Conservation (phyloP, 1,140 invertebrate genomes). For the Penaeus chinensis region DNA sequence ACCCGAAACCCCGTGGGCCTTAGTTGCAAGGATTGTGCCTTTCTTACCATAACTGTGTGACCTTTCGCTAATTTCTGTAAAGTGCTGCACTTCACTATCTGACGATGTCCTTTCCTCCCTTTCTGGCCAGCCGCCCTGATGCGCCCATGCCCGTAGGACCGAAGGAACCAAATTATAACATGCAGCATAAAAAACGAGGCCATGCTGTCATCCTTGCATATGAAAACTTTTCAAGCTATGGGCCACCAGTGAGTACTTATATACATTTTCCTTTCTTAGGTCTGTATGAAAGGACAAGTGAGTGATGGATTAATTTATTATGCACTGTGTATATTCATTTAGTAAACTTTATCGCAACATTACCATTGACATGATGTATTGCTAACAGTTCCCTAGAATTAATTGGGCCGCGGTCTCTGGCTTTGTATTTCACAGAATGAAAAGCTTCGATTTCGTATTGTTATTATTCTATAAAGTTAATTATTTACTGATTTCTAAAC, state of each 20-base stretch:
- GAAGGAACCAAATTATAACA: neutral
- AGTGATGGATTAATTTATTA: neutral
- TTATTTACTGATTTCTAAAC: too few relatives aligned
- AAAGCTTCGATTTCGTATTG: too few relatives aligned
- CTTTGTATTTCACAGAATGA: too few relatives aligned
- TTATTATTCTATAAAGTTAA: too few relatives aligned
- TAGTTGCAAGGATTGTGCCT: too few relatives aligned
- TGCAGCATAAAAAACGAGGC: conserved; percentile 20
- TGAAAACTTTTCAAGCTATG: neutral
- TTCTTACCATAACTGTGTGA: neutral
- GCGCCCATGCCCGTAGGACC: conserved; percentile 6
- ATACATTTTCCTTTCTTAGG: neutral
- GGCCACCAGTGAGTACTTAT: neutral
- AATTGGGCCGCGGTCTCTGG: too few relatives aligned
- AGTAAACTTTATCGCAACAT: too few relatives aligned
- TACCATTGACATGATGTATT: too few relatives aligned
- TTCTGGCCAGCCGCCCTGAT: conserved; percentile 4
- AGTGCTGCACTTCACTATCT: neutral
- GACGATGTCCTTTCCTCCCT: neutral
- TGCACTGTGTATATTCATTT: too few relatives aligned
- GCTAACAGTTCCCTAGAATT: too few relatives aligned
- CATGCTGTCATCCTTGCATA: conserved; percentile 1
- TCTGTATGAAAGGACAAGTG: neutral
- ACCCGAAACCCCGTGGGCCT: too few relatives aligned
- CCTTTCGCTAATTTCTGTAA: neutral